Base-by-base conservation (phyloP, 1,140 invertebrate genomes). In the Drosophila nannoptera region DNA sequence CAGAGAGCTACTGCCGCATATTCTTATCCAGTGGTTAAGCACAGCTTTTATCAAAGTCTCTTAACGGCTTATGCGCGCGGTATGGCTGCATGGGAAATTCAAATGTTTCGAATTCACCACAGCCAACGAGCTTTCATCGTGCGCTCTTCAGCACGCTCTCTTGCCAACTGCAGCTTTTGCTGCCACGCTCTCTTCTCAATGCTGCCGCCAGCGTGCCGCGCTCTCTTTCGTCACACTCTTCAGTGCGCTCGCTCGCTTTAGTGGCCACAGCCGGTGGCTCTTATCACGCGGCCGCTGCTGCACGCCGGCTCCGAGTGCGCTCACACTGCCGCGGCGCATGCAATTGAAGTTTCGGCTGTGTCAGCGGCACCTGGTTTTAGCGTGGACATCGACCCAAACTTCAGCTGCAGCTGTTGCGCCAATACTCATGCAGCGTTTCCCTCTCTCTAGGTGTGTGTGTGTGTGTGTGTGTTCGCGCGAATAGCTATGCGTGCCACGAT, bases 361-460 rank as follows among this genome's bases (percentile, higher is more conserved):
- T 80, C 70, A 63, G 36, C 31, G 11, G 8, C 42, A 55, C 45
- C 38, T 59, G 63, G 53, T 35, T 55, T 22, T 35, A 9, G 43
- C 36, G 36, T 65, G 53, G 16, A 69, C 73, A 53, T 69, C 65
- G 74, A 76, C 74, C 74, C 73, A 72, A 68, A 76, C 67, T 40
- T 43, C 4, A 16, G 56, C 29, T 49, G 67, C 71, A 75, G 71
- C 61, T 78, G 62, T 56, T 42, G 14, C 33, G 36, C 43, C 31
- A 63, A 32, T 33, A 43, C 14, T 2, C 8, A 43, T 32, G 16
- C 16, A 4, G 8, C 0, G 22, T 22, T 22, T 22, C 3, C 22
- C 22, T 22, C 22, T 22, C 22, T 22, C 22, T 22, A 22, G 22
- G 22, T 3, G 3, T 49, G 11, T 12, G 22, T 32, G 11, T 12